Conservation (phyloP, 2,797 vertebrate genomes). For the Vipera ursinii region DNA sequence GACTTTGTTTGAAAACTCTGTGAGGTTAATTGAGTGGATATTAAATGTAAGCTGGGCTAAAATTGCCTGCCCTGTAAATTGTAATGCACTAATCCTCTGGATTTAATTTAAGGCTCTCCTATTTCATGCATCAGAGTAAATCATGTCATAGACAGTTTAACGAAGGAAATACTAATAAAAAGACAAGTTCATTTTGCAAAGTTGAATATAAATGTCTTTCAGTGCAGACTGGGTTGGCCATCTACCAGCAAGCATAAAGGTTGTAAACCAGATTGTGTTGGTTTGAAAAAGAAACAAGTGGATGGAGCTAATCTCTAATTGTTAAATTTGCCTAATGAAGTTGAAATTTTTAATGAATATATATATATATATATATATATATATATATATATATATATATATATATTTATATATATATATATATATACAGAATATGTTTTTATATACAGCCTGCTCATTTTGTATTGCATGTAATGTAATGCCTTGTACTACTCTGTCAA, state of each 20-base stretch:
- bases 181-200: conserved; percentile 48
- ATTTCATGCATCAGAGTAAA: conserved; percentile 51
- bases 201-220: conserved; percentile 34
- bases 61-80: conserved; percentile 55
- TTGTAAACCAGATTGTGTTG: conserved; percentile 13
- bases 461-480: conserved; percentile 15
- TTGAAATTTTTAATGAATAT: not conserved
- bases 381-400: conserved; percentile 36
- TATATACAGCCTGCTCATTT: conserved; percentile 37
- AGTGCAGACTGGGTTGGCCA: conserved; percentile 3
- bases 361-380: too few relatives aligned
- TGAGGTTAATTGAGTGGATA: conserved; percentile 72
- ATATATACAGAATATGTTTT: conserved; percentile 24
- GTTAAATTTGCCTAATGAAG: conserved; percentile 37
- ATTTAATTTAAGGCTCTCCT: conserved; percentile 58
- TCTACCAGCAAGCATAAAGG: not conserved
- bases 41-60: conserved; percentile 64
- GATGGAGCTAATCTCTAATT: conserved; percentile 1
- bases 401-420: conserved; percentile 2
- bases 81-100: conserved; percentile 59
- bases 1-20: conserved; percentile 62
- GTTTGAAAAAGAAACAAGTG: not conserved
- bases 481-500: not conserved
- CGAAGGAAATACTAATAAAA: conserved; percentile 52
- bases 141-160: conserved; percentile 36